Percentiles rank a stretch among this genome's conserved stretches.
Evolutionary conservation across 2,113 vertebrate species (phyloP).

Genomic region (Stegastes partitus): DNA sequence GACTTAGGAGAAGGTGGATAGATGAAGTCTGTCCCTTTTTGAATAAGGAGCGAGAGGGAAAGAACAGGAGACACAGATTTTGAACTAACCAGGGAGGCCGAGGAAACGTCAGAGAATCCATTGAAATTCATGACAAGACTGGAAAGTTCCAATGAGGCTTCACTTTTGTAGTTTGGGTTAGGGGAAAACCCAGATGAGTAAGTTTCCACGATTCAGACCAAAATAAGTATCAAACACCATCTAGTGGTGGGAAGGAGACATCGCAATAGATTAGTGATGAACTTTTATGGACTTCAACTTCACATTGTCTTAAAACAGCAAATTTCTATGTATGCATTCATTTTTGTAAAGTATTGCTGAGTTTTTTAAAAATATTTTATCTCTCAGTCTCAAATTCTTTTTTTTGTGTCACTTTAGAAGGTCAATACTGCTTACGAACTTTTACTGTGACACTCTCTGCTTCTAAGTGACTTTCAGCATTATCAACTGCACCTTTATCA

Average conservation of each 20-base stretch:
- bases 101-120: slow-evolving; percentile 61
- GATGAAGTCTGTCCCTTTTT: slow-evolving; percentile 64
- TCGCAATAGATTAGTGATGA: slow-evolving; percentile 34
- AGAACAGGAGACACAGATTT: slow-evolving; percentile 42
- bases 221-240: slow-evolving; percentile 71
- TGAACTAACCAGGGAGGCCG: slow-evolving; percentile 29
- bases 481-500: no score
- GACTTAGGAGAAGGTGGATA: slow-evolving; percentile 70
- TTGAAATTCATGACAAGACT: slow-evolving; percentile 67
- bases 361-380: no score
- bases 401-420: no score
- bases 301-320: background rate
- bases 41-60: slow-evolving; percentile 39
- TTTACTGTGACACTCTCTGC: no score
- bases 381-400: no score
- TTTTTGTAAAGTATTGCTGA: no score
- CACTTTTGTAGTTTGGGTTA: slow-evolving; percentile 31
- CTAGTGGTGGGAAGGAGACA: slow-evolving; percentile 78
- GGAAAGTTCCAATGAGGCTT: slow-evolving; percentile 74
- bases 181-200: slow-evolving; percentile 68
- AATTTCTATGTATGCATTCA: no score
- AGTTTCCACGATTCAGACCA: slow-evolving; percentile 20
- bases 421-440: no score
- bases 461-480: no score
- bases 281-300: background rate